Percentiles rank a stretch among this genome's conserved stretches.
phyloP scores from a whole-genome alignment of 2,888 invertebrate species.

The Chironomus tentans region DNA sequence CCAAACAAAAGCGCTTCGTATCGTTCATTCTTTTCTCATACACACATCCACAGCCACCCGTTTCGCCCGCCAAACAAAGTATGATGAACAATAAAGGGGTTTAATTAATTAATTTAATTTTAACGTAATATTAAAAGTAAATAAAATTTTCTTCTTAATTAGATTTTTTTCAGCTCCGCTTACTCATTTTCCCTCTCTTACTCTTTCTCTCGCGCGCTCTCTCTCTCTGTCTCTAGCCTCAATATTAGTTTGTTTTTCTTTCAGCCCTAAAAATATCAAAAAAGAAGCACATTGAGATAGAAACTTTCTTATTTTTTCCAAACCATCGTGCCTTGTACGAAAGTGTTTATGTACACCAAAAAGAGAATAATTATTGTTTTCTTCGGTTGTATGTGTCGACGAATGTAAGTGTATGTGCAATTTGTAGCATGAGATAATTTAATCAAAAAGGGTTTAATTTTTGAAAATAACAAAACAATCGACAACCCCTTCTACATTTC shows the following conservation, averaged over 20 bases:
- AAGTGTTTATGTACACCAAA: no score
- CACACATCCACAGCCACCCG: background rate
- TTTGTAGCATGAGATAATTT: slow-evolving; percentile 10
- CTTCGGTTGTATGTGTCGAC: no score
- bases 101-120: slow-evolving; percentile 25
- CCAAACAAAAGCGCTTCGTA: no score
- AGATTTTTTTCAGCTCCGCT: slow-evolving; percentile 26
- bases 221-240: background rate
- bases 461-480: background rate
- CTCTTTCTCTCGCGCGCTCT: background rate
- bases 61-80: slow-evolving; percentile 20
- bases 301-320: background rate
- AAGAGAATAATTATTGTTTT: no score
- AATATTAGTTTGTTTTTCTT: background rate
- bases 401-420: background rate
- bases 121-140: slow-evolving; percentile 24
- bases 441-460: slow-evolving; percentile 24
- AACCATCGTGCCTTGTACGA: no score
- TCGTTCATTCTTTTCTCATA: slow-evolving; percentile 1
- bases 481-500: no score
- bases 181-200: slow-evolving; percentile 14
- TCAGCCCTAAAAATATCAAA: background rate
- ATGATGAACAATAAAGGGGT: slow-evolving; percentile 27
- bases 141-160: slow-evolving; percentile 27
- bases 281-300: background rate